Conservation (phyloP, 2,113 vertebrate species). For the Pelmatolapia mariae region DNA sequence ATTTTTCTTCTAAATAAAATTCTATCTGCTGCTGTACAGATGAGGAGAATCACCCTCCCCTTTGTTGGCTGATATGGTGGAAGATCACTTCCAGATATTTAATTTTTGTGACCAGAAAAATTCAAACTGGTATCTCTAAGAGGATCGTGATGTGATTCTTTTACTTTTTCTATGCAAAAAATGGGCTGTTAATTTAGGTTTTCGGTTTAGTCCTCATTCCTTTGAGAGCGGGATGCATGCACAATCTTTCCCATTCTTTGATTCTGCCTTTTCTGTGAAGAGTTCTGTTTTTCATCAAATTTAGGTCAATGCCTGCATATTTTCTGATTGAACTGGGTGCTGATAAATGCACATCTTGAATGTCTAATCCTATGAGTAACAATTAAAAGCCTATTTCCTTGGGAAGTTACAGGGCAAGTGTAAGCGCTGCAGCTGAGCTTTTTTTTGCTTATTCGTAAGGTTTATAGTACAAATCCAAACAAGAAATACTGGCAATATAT, state of each 20-base stretch:
- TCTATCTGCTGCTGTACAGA: not conserved
- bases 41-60: not conserved
- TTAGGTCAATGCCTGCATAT: not conserved
- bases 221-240: not conserved
- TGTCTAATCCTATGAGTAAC: not conserved
- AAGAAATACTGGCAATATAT: not conserved
- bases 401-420: not conserved
- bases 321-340: not conserved
- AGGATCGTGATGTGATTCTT: not conserved
- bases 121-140: not conserved
- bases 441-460: not conserved
- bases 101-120: not conserved
- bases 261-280: not conserved
- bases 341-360: not conserved
- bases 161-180: not conserved
- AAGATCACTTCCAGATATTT: not conserved
- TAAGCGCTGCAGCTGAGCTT: not conserved
- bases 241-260: not conserved
- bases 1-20: not conserved
- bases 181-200: not conserved
- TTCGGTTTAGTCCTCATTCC: not conserved
- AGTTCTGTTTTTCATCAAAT: not conserved
- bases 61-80: not conserved
- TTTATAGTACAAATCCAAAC: not conserved
- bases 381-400: not conserved